These are phyloP conservation scores for Megaustenia siamemsis DNA, from an alignment of 2,888 invertebrate species.

Conservation along the genomic window DNA sequence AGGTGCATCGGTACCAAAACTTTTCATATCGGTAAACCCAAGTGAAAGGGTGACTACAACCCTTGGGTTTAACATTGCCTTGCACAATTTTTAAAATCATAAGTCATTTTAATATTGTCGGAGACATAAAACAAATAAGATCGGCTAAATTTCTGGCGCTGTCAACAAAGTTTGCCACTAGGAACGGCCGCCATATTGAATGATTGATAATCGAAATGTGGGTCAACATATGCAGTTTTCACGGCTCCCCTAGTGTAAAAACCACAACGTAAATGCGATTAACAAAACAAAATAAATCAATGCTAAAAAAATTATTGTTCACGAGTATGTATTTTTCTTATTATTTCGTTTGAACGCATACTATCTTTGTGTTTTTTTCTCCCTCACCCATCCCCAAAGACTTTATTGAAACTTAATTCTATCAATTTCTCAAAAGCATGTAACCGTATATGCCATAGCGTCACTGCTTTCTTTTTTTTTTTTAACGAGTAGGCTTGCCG, in stretches of 20 bases:
- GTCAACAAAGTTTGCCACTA: conserved; percentile 52
- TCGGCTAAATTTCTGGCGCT: conserved; percentile 43
- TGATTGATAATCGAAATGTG: conserved; percentile 76
- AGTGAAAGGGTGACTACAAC: conserved; percentile 5
- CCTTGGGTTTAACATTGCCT: conserved; percentile 45
- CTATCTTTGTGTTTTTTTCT: too few species aligned
- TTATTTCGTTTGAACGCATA: too few species aligned
- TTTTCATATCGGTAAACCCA: conserved; percentile 41
- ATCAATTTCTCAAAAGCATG: too few species aligned
- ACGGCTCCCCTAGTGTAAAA: conserved; percentile 64
- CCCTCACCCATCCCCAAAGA: too few species aligned
- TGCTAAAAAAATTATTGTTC: neutral
- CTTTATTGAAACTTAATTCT: too few species aligned
- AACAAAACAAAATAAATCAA: conserved; percentile 27
- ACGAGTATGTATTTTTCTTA: too few species aligned
- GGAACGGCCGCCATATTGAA: conserved; percentile 79
- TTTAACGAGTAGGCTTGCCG: too few species aligned
- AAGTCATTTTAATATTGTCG: conserved; percentile 19
- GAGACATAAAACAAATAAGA: conserved; percentile 4
- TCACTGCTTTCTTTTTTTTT: too few species aligned
- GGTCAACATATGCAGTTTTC: conserved; percentile 68
- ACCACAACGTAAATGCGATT: conserved; percentile 42
- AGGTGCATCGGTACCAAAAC: conserved; percentile 37
- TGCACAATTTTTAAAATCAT: neutral
- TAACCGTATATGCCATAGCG: too few species aligned